These are phyloP conservation scores for Lagorchestes hirsutus DNA, from an alignment of 2,797 vertebrate genomes.

Conservation along the genomic window DNA sequence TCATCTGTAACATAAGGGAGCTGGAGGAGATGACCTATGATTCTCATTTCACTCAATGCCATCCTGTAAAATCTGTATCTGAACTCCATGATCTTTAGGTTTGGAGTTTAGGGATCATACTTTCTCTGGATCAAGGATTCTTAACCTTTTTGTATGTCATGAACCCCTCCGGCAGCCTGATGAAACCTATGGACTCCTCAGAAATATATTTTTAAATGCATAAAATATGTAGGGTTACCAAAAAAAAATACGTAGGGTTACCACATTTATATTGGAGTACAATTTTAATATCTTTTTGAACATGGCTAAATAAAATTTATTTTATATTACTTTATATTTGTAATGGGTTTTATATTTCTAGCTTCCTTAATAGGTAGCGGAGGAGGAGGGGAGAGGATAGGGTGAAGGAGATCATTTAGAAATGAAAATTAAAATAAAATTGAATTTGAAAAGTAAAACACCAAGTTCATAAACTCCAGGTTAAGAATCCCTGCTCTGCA, in stretches of 20 bases:
- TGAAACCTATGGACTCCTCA: background rate
- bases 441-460: background rate
- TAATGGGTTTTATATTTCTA: background rate
- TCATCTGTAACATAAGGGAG: background rate
- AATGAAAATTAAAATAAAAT: background rate
- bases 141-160: background rate
- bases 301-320: background rate
- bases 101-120: background rate
- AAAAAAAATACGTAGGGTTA: background rate
- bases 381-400: background rate
- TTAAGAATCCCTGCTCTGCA: background rate
- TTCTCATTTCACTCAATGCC: background rate
- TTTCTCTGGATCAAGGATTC: background rate
- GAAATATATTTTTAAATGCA: background rate
- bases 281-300: background rate
- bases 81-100: background rate
- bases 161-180: background rate
- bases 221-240: background rate
- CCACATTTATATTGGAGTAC: background rate
- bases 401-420: background rate
- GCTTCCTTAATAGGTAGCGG: background rate
- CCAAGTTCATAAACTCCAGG: background rate
- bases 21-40: background rate
- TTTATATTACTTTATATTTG: background rate
- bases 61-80: background rate